Conservation (phyloP, 2,888 invertebrate species). For the Acanthosoma haemorrhoidale region DNA sequence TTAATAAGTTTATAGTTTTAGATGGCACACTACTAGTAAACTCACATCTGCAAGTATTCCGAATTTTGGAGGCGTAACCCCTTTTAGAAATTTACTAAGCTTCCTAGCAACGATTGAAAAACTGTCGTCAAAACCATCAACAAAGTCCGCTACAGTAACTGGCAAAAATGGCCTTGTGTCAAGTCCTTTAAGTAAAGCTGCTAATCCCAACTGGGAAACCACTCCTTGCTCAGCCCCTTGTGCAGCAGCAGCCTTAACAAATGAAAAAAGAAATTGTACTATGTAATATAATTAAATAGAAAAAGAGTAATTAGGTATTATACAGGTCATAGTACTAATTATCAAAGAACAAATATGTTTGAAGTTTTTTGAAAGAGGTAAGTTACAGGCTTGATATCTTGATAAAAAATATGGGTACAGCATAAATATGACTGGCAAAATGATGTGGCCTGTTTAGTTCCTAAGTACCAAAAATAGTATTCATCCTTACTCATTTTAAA, state of each 20-base stretch:
- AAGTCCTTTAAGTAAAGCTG: constrained; percentile 18
- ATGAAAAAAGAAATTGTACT: background rate
- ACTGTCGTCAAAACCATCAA: constrained; percentile 31
- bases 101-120: constrained; percentile 27
- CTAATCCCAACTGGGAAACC: constrained; percentile 19
- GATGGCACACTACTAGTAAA: no score
- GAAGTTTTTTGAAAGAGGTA: background rate
- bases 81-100: background rate
- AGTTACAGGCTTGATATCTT: background rate
- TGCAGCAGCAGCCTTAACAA: constrained; percentile 22
- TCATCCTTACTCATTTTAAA: no score
- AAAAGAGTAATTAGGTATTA: no score
- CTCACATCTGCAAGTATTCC: constrained; percentile 30
- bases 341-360: no score
- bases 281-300: no score
- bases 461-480: no score
- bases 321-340: no score
- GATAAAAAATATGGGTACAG: no score
- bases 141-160: constrained; percentile 1
- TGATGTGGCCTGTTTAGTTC: no score
- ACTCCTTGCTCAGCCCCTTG: background rate
- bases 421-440: no score
- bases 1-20: no score
- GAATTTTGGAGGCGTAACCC: constrained; percentile 9
- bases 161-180: constrained; percentile 15